Base-by-base conservation (phyloP, 2,888 invertebrate species). In the Tenthredo notha region DNA sequence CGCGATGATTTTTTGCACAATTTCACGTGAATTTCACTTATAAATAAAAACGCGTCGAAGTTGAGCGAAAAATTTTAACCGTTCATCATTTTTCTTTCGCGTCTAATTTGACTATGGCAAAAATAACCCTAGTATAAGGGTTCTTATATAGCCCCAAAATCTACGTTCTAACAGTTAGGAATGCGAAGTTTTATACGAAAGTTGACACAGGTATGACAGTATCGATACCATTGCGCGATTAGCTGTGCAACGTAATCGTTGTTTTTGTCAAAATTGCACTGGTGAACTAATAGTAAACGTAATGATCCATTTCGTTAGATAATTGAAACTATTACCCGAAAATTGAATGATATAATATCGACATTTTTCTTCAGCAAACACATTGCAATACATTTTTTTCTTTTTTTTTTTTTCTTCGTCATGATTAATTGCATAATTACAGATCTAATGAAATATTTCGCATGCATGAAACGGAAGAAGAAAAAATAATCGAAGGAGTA, bases 141-240 rank as follows among this genome's bases (percentile, higher is more conserved):
- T 15, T 61, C 40, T 61, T 80, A 58, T 80, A 80, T 18, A 50
- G 6, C 9, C 29, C 29, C 25, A 50, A 50, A 50, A 50, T 47
- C 25, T 67, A 18, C 18, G 5, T 33, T 40, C 25, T 9, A 72
- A 72, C 72, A 72, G 72, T 72, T 72, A 72, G 40, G 70, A 70
- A 70, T 70, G 12, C 15, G 70, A 15, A 37, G 33, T 70, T 70
- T 29, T 61, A 37, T 70, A 33, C n/a, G 6, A 33, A 1, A 15
- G 72, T n/a, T 43, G 6, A 21, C 2, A 3, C 43, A 21, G 10
- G 10, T 43, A 72, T 47, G 47, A 72, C 72, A 33, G 72, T 21
- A 43, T 43, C 43, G 72, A 72, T 72, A 72, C 40, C 21, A 72
- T 72, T 43, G 43, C 18, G 4, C 72, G 18, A 72, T 72, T 72